phyloP scores from a whole-genome alignment of 2,888 invertebrate species.

The Erebia epiphron region DNA sequence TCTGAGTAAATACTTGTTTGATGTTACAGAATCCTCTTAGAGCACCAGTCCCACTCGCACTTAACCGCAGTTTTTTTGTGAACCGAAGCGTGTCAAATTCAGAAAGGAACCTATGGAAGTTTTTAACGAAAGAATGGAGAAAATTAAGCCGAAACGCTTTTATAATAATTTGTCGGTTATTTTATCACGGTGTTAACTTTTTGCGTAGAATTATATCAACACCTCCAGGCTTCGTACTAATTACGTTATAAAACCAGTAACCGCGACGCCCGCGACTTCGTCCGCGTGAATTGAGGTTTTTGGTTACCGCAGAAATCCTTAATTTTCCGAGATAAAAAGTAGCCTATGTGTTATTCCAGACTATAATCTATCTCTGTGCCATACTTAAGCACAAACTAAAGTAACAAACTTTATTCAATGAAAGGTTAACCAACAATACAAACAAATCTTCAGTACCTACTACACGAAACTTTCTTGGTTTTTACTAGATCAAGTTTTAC shows the following conservation, averaged over 20 bases:
- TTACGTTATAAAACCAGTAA: not conserved
- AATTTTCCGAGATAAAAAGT: too few relatives aligned
- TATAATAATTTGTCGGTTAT: conserved; percentile 13
- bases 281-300: too few relatives aligned
- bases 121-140: conserved; percentile 11
- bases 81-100: conserved; percentile 5
- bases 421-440: conserved; percentile 12
- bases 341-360: too few relatives aligned
- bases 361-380: too few relatives aligned
- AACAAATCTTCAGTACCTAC: conserved; percentile 14
- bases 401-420: not conserved
- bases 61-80: not conserved
- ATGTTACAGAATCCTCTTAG: not conserved
- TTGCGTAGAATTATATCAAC: not conserved
- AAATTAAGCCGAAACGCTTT: conserved; percentile 11
- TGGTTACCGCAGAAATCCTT: too few relatives aligned
- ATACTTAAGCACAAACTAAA: not conserved
- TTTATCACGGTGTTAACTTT: not conserved
- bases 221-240: not conserved
- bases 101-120: not conserved
- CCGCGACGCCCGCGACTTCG: too few relatives aligned
- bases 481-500: conserved; percentile 55
- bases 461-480: conserved; percentile 50
- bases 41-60: not conserved
- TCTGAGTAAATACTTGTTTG: too few relatives aligned